These are phyloP conservation scores for Strigops habroptila DNA, from an alignment of 2,113 vertebrate genomes.

Conservation along the genomic window DNA sequence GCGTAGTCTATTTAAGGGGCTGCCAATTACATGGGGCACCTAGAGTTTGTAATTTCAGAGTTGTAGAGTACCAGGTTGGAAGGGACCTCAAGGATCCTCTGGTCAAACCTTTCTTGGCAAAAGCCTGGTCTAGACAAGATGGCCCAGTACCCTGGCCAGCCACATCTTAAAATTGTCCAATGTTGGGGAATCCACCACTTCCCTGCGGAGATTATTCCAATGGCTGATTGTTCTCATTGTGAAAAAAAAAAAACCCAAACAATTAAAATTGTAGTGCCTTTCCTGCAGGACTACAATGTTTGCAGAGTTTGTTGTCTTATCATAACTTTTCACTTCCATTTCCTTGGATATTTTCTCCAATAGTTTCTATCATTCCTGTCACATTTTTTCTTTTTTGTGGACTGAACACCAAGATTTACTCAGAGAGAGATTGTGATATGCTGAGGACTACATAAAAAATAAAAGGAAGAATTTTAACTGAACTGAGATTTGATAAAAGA, in stretches of 20 bases:
- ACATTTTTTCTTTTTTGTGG: background rate
- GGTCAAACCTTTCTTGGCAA: background rate
- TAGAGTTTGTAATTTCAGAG: background rate
- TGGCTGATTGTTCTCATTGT: background rate
- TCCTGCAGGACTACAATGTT: background rate
- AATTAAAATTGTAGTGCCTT: background rate
- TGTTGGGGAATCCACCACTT: background rate
- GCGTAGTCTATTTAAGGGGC: background rate
- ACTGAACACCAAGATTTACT: background rate
- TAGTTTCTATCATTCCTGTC: background rate
- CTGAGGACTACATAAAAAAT: background rate
- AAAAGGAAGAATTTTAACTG: background rate
- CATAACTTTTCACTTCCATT: background rate
- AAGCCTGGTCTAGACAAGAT: background rate
- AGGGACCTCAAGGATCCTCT: background rate
- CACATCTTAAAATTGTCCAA: background rate
- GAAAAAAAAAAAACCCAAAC: background rate
- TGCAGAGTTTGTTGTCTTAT: background rate
- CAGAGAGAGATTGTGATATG: background rate
- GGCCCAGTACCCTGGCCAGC: background rate
- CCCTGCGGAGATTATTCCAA: background rate
- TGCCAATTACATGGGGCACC: background rate
- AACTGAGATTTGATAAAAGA: background rate
- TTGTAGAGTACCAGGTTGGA: background rate
- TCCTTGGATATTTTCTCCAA: background rate